Base-by-base conservation (phyloP, 2,797 vertebrate genomes). In the Eidolon dupreanum region DNA sequence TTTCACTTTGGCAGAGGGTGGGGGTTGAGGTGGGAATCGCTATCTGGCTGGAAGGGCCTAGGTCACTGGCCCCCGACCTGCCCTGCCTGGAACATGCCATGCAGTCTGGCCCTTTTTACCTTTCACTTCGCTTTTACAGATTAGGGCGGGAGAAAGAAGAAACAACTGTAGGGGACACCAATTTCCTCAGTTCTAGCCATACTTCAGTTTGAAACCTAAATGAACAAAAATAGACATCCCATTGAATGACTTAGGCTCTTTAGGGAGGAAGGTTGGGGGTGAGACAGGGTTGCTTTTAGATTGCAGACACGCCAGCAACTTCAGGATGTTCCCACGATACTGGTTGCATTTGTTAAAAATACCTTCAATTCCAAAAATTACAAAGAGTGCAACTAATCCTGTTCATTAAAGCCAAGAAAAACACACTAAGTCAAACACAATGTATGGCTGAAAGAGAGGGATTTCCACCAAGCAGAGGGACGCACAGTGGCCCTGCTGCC, bases 361-460 rank as follows among this genome's bases (percentile, higher is more conserved):
- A 98, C 98, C 97, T 98, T 97, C 92, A 97, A 95, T 96, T 98
- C 97, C 94, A 96, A 98, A 97, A 98, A 97, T 98, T 96, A 97
- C 97, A 98, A 93, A 96, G 74, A 93, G 49, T 49, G 94, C 81
- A 97, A 97, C 89, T 94, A 95, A 98, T 96, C 95, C 96, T 89
- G 49, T 79, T 92, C 97, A 70, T 33, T 10, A 43, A 81, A 94
- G 97, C 97, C 97, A 98, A 97, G 89, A 97, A 97, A 97, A 98
- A 98, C 53, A 97, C 28, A 46, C 38, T 85, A 3, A 51, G 43
- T 82, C 82, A 94, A 59, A 84, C 78, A 74, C 90, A 73, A 75
- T 88, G 70, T 92, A 81, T 49, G 84, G 79, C 24, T 77, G 41
- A 63, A 70, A 92, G 57, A 88, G 93, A 95, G 53, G 68, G 36